Evolutionary conservation across 2,888 invertebrate species (phyloP), one percentile per base, ranked within the genome.

Genomic region (Thecophora atra): DNA sequence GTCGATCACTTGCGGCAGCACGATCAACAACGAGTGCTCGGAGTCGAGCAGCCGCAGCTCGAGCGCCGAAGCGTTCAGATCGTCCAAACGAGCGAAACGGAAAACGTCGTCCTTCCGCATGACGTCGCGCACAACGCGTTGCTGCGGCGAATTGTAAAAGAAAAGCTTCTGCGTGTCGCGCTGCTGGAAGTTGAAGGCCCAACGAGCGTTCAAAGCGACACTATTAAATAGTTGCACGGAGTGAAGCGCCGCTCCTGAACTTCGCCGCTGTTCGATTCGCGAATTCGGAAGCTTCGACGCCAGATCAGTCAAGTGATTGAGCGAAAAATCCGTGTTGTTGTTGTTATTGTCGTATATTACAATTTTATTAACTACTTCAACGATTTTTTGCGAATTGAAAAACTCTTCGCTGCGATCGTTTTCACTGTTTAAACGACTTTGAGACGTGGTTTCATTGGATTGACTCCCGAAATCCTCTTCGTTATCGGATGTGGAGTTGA

Each of bases 31-130:
- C 71, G 74, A 73, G 28, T 77, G 71, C 54, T 72, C 58, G 54
- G 73, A 67, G 2, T 73, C 70, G 44, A 70, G 72, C 24, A 78
- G 60, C 3, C 77, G 74, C 37, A 79, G 63, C 66, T 78, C 76
- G 71, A 79, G 73, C 19, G 78, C 78, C 28, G 75, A 77, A 7
- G 77, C 77, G 72, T 79, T 77, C 54, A 79, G 62, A n/a, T 75
- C 74, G 0, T 73, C 69, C 63, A 78, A 37, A 4, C 69, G 60
- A n/a, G 60, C 73, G 62, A 76, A 78, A 3, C 66, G 74, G 21
- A 79, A 79, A 3, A 77, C 76, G n/a, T 77, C 77, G 64, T 79
- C 77, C 68, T 79, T 79, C 47, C 74, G 72, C 73, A 79, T 73
- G 70, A 72, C 73, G 58, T 78, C 77, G n/a, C 73, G 65, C 67